Percentiles rank a stretch among this genome's conserved stretches.
These are phyloP conservation scores for Caenorhabditis imperialis DNA, from an alignment of 2,888 invertebrate genomes.

Conservation along the genomic window DNA sequence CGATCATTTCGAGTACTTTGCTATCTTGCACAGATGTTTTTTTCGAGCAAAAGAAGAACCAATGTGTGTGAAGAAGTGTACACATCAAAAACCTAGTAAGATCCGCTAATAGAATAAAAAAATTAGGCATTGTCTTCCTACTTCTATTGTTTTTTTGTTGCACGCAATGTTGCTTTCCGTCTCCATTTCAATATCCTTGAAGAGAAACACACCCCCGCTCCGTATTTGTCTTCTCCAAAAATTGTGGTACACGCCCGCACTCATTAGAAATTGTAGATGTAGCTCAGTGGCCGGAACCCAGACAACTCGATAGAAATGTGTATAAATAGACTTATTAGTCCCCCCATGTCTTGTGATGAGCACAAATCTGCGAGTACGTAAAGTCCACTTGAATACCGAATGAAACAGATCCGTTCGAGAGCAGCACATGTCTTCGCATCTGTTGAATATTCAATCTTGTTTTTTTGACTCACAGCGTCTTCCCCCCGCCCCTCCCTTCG, in stretches of 20 bases:
- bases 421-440: constrained; percentile 14
- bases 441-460: constrained; percentile 44
- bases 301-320: too few species aligned
- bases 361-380: too few species aligned
- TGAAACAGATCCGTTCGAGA: constrained; percentile 17
- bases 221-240: constrained; percentile 4
- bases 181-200: constrained; percentile 8
- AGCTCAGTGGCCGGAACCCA: not conserved
- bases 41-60: too few species aligned
- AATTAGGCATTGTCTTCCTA: too few species aligned
- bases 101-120: too few species aligned
- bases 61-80: too few species aligned
- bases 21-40: constrained; percentile 1
- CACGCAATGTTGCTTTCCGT: constrained; percentile 7
- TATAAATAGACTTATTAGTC: too few species aligned
- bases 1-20: constrained; percentile 39
- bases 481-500: not conserved
- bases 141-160: too few species aligned
- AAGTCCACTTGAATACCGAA: not conserved
- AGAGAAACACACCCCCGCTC: constrained; percentile 24
- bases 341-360: too few species aligned
- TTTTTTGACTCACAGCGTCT: constrained; percentile 10
- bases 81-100: too few species aligned
- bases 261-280: constrained; percentile 41
- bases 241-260: constrained; percentile 42